These are phyloP conservation scores for Artibeus jamaicensis DNA, from an alignment of 2,797 vertebrate species.

Conservation along the genomic window DNA sequence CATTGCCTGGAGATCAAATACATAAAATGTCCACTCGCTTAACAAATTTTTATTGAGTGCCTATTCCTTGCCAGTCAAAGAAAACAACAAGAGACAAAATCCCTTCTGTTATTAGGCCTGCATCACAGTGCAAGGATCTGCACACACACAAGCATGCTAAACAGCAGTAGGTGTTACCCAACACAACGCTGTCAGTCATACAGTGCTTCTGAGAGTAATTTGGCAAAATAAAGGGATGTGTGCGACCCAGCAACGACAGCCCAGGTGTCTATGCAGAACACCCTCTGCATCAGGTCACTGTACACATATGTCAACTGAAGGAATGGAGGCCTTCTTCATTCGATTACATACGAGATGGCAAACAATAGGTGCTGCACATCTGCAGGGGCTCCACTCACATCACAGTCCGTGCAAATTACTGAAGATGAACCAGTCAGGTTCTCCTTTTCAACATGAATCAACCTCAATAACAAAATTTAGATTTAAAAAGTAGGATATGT, in stretches of 20 bases:
- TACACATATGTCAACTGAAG: not conserved
- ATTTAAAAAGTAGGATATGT: not conserved
- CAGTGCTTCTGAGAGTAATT: not conserved
- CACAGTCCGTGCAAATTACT: not conserved
- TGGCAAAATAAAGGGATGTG: not conserved
- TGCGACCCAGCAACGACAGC: not conserved
- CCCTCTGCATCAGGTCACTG: not conserved
- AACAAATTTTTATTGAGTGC: not conserved
- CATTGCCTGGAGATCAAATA: not conserved
- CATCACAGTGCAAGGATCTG: not conserved
- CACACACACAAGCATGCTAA: not conserved
- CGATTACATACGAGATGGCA: not conserved
- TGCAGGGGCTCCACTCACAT: not conserved
- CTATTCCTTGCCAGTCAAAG: slow-evolving; percentile 28
- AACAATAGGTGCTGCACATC: not conserved
- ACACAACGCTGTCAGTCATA: not conserved
- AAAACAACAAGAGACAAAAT: not conserved
- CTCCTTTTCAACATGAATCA: not conserved
- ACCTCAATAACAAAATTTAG: not conserved
- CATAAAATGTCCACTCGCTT: not conserved
- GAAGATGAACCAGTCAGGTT: not conserved
- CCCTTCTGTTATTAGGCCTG: not conserved
- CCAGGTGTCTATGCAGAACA: not conserved
- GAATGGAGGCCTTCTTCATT: not conserved
- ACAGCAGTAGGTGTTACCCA: not conserved